phyloP scores from a whole-genome alignment of 2,113 vertebrate species.

The Pontoporia blainvillei region DNA sequence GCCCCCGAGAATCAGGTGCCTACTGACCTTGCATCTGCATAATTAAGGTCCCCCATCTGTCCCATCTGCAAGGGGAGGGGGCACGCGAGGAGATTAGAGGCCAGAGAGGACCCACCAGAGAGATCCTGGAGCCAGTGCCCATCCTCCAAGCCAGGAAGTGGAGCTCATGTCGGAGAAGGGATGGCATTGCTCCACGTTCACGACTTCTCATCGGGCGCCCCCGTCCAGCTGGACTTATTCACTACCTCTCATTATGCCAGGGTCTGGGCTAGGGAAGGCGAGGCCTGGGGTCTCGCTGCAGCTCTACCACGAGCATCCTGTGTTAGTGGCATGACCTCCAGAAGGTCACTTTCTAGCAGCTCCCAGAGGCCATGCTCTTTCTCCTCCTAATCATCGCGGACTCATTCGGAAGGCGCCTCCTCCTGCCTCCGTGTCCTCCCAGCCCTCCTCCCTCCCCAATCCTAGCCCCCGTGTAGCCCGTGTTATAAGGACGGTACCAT shows the following conservation, averaged over 20 bases:
- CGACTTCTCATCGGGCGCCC: not conserved
- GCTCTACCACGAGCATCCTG: not conserved
- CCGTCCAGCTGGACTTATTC: fast-evolving
- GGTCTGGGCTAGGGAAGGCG: not conserved
- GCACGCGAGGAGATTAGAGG: not conserved
- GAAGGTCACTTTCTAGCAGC: not conserved
- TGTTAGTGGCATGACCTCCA: not conserved
- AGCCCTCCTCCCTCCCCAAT: not conserved
- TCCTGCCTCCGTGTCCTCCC: fast-evolving
- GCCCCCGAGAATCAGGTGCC: too few relatives aligned
- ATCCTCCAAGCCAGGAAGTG: not conserved
- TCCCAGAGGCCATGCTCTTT: not conserved
- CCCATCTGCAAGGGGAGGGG: not conserved
- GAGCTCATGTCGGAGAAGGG: not conserved
- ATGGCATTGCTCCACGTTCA: fast-evolving
- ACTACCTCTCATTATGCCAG: not conserved
- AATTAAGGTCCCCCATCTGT: not conserved
- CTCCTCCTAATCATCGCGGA: not conserved
- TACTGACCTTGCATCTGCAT: not conserved
- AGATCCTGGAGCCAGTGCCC: not conserved
- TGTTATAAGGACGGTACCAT: not conserved
- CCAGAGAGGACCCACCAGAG: not conserved
- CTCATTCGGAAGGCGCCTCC: not conserved
- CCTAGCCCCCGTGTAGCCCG: fast-evolving
- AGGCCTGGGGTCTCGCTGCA: fast-evolving